Percentiles rank a stretch among this genome's conserved stretches.
phyloP scores from a whole-genome alignment of 2,888 invertebrate species.

The Sarcophaga rosellei region DNA sequence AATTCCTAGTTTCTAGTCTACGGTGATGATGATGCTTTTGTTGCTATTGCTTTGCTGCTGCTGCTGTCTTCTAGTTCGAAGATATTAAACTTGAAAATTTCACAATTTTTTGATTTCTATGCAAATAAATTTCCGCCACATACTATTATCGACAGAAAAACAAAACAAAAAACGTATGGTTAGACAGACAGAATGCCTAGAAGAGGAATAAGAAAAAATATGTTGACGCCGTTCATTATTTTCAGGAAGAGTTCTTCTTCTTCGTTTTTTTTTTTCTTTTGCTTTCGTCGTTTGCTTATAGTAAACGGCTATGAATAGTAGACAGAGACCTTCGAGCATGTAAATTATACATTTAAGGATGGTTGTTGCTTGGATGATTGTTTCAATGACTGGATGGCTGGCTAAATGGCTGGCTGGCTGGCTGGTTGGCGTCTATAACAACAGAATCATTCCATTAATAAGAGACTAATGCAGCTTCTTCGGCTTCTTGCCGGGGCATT shows the following conservation, averaged over 20 bases:
- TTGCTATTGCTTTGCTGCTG: neutral
- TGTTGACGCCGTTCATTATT: conserved; percentile 68
- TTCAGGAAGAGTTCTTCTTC: conserved; percentile 40
- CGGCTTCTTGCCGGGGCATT: neutral
- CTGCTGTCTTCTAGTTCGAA: conserved; percentile 4
- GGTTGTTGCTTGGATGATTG: conserved; percentile 14
- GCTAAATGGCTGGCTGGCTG: conserved; percentile 4
- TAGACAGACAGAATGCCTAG: conserved; percentile 20
- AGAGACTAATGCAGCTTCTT: neutral
- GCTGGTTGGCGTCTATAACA: neutral
- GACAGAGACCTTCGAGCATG: conserved; percentile 61
- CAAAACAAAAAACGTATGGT: neutral
- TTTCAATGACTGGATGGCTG: neutral
- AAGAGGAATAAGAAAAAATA: conserved; percentile 37
- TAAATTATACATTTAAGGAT: conserved; percentile 64
- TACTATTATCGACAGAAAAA: conserved; percentile 39
- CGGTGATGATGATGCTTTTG: no score
- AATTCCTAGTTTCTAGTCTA: no score
- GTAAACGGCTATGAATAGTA: conserved; percentile 39
- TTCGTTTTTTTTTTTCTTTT: no score
- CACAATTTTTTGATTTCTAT: conserved; percentile 46
- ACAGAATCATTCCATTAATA: neutral
- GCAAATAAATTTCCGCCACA: conserved; percentile 55
- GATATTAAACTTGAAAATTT: conserved; percentile 57
- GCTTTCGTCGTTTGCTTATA: neutral